These are phyloP conservation scores for Puffinus mauretanicus DNA, from an alignment of 2,113 vertebrate genomes.

Conservation along the genomic window DNA sequence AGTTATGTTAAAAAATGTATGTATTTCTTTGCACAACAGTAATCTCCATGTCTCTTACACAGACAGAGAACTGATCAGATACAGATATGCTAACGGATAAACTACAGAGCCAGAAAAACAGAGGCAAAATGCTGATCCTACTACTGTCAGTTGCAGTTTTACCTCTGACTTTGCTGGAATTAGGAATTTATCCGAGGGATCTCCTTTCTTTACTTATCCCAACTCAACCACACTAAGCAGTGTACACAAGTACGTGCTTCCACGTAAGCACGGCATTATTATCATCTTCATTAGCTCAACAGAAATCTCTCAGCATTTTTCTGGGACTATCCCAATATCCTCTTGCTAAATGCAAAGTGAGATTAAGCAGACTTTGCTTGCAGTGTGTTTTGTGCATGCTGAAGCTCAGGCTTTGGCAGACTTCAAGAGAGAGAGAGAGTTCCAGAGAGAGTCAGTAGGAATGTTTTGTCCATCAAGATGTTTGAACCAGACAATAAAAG, in stretches of 20 bases:
- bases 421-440: neutral
- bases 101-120: neutral
- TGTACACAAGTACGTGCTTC: neutral
- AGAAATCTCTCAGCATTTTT: neutral
- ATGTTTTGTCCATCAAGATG: slow-evolving; percentile 57
- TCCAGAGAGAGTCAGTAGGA: slow-evolving; percentile 25
- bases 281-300: neutral
- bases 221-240: neutral
- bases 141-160: neutral
- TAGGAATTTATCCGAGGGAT: neutral
- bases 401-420: neutral
- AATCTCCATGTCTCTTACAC: neutral
- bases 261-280: neutral
- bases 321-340: neutral
- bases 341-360: slow-evolving; percentile 15
- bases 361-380: slow-evolving; percentile 8
- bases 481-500: slow-evolving; percentile 55
- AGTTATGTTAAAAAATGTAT: neutral
- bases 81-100: neutral
- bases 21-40: neutral
- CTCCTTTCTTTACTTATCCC: neutral
- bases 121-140: neutral
- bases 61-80: neutral
- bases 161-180: neutral
- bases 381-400: neutral